A percentile compares a stretch with the other conserved stretches of the same genome.
These are phyloP conservation scores for Lepidurus couesii DNA, from an alignment of 1,140 invertebrate genomes.

Conservation along the genomic window DNA sequence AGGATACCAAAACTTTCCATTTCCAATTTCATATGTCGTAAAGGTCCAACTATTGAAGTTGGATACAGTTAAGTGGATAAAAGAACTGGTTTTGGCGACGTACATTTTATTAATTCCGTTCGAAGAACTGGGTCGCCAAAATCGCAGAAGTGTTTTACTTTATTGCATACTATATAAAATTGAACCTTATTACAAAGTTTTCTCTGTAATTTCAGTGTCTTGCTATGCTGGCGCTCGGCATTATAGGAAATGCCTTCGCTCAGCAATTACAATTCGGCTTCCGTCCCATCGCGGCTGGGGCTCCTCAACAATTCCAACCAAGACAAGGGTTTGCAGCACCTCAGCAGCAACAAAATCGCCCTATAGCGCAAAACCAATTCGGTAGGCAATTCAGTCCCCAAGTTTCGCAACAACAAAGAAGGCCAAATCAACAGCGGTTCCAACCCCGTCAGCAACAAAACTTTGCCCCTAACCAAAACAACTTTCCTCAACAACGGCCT, in stretches of 20 bases:
- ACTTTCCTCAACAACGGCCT: background rate
- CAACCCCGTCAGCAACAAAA: background rate
- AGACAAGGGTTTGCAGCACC: background rate
- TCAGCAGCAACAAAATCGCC: background rate
- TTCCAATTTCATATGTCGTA: background rate
- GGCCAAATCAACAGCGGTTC: background rate
- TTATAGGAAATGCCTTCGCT: background rate
- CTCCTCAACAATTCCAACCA: background rate
- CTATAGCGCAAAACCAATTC: background rate
- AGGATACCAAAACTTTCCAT: background rate
- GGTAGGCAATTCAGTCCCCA: background rate
- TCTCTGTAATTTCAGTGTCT: background rate
- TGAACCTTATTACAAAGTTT: background rate
- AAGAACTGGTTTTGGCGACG: background rate
- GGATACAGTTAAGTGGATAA: background rate
- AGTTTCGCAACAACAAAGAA: background rate
- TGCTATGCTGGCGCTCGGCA: background rate
- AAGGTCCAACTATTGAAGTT: background rate
- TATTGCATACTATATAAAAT: background rate
- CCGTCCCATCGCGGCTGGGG: background rate
- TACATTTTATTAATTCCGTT: background rate
- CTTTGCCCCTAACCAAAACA: background rate
- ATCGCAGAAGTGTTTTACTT: background rate
- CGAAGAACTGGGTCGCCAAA: background rate
- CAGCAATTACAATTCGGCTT: slow-evolving; percentile 4